Base-by-base conservation (phyloP, 2,888 invertebrate species). In the Allophyes oxyacanthae region DNA sequence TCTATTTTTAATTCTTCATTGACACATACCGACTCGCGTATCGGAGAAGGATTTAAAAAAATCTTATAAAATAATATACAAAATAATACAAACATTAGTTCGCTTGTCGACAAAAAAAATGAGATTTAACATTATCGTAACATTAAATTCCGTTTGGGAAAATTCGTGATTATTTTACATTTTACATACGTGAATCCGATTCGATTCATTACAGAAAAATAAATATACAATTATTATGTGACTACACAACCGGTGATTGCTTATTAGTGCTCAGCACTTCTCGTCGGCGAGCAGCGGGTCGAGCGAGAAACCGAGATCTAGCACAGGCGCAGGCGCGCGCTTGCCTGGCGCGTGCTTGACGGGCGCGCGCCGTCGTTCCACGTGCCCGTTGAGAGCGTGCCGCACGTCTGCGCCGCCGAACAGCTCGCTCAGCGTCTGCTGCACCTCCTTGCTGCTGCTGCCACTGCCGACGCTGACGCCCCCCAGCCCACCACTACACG, bases 21-120 rank as follows among this genome's bases (percentile, higher is more conserved):
- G 84, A 85, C 86, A 82, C 82, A 77, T 75, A 68, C 44, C 83
- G 85, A 82, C 79, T 76, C 75, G 75, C 78, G 78, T 76, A 76
- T 81, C 86, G 83, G 88, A 78, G 78, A 81, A 79, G 79, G 80
- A 83, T 87, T 88, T 80, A 83, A 89, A 90, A 90, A 90, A 90
- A 84, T 87, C 91, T 93, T 93, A 94, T 85, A 91, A 77, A 92
- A 90, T 91, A 94, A 92, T 93, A 91, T 94, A 94, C 93, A 94
- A 94, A 93, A 94, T 92, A 90, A 94, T 94, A 93, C 89, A 94
- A 93, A 94, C 85, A 89, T 89, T 88, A 87, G 82, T 88, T 88
- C 86, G 82, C 75, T 79, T 85, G 83, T 84, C 79, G 75, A 79
- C 78, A 79, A 86, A 85, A 82, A 82, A 84, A 87, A 83, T 89